Base-by-base conservation (phyloP, 2,888 invertebrate genomes). In the Ceramica pisi region DNA sequence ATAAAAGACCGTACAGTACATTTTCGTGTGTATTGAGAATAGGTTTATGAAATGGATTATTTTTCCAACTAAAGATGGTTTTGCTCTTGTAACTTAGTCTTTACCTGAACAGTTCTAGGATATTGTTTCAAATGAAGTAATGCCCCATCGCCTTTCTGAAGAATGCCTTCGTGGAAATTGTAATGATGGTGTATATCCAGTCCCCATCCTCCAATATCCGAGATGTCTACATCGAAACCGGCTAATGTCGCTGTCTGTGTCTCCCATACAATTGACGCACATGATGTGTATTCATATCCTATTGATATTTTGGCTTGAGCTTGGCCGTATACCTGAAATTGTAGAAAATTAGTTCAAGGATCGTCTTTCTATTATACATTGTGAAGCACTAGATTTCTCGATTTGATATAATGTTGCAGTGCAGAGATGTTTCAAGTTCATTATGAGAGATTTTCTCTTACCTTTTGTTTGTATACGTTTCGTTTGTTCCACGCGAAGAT, bases 401-500 rank as follows among this genome's bases (percentile, higher is more conserved):
- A 55, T 56, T 35, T n/a, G 4, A 26, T 10, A 38, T 31, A 21
- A 10, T 41, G 9, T 2, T 2, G 48, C 14, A 21, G 19, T 41
- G 16, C 14, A 21, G 14, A n/a, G n/a, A 9, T 41, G 5, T 59
- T 23, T 1, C 4, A 21, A 21, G 14, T 21, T 3, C n/a, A 0
- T 6, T 59, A 9, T 19, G 2, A 6, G 21, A 23, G 6, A 5
- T 31, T 4, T 26, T 44, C 35, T 14, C 16, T 69, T 82, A 94
- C 98, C 96, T 99, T 99, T 95, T 99, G 99, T 90, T 98, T 98
- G 95, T 99, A 99, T 55, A 99, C 99, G 93, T 99, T 99, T 78
- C 99, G 97, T 92, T 99, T 98, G 93, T 99, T 99, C 99, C 99
- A 99, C 3, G 99, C 98, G 92, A 99, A 99, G 12, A 98, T 99